phyloP scores from a whole-genome alignment of 2,113 vertebrate species.

The Rostratula benghalensis region DNA sequence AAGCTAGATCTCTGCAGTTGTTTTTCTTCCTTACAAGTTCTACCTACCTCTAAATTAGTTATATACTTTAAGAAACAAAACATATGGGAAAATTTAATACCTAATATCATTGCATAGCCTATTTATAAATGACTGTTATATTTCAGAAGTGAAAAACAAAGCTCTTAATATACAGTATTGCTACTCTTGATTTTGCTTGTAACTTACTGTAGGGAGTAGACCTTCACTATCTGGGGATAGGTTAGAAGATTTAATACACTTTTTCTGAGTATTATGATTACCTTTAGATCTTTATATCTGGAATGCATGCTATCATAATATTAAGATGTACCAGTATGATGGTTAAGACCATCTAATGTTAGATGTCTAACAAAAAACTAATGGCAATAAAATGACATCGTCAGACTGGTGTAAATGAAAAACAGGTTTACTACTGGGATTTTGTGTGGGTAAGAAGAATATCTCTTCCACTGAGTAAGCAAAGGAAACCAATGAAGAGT shows the following conservation, averaged over 20 bases:
- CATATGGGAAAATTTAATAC: conserved; percentile 8
- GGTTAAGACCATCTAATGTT: not conserved
- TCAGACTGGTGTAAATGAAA: not conserved
- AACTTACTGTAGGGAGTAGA: not conserved
- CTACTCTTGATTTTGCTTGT: not conserved
- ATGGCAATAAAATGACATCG: not conserved
- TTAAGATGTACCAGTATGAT: not conserved
- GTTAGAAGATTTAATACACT: not conserved
- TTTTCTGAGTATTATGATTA: not conserved
- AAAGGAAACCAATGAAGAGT: not conserved
- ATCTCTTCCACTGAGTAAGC: not conserved
- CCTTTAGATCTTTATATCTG: not conserved
- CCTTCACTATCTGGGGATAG: not conserved
- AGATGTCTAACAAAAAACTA: not conserved
- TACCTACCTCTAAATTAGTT: not conserved
- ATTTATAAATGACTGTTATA: conserved; percentile 19
- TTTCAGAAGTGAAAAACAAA: conserved; percentile 17
- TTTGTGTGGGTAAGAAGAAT: not conserved
- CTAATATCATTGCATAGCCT: not conserved
- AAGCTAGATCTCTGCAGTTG: not conserved
- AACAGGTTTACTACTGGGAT: not conserved
- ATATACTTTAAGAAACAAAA: conserved; percentile 23
- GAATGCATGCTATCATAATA: not conserved
- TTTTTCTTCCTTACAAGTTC: not conserved
- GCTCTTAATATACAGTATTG: conserved; percentile 43